phyloP scores from a whole-genome alignment of 92 coral and sea anemone genomes.

The Zoanthus solanderi region DNA sequence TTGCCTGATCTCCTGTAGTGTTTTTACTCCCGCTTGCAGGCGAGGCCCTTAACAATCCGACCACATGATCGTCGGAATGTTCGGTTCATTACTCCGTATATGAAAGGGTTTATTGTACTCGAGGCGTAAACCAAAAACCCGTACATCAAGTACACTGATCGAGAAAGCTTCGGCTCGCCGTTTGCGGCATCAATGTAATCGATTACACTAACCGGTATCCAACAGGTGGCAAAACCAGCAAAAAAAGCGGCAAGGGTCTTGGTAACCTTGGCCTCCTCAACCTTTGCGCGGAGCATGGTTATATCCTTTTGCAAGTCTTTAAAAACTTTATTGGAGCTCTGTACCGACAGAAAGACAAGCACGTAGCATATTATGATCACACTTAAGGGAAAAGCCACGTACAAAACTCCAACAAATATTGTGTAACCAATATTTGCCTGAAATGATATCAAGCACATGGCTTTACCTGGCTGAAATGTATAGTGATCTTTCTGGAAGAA shows the following conservation, averaged over 20 bases:
- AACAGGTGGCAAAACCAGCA: constrained; percentile 76
- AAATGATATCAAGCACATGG: constrained; percentile 80
- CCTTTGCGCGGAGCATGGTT: constrained; percentile 68
- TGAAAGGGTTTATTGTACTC: constrained; percentile 79
- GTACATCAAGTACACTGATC: constrained; percentile 72
- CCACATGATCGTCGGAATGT: constrained; percentile 69
- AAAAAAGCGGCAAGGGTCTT: constrained; percentile 77
- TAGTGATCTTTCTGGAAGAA: constrained; percentile 60
- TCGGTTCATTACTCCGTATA: constrained; percentile 73
- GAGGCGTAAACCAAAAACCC: constrained; percentile 71
- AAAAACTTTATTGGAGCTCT: constrained; percentile 64
- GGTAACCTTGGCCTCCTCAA: constrained; percentile 86
- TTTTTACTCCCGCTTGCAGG: not conserved
- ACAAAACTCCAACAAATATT: constrained; percentile 59
- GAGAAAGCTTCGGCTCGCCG: constrained; percentile 59
- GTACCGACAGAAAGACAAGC: constrained; percentile 67
- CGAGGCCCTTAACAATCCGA: not conserved
- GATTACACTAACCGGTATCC: constrained; percentile 84
- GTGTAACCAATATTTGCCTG: constrained; percentile 74
- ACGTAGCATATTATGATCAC: constrained; percentile 64
- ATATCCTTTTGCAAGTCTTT: constrained; percentile 27
- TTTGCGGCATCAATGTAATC: constrained; percentile 72
- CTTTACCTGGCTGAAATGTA: constrained; percentile 85
- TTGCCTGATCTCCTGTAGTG: not conserved
- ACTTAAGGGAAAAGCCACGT: constrained; percentile 54